These are phyloP conservation scores for Lophotriccus pileatus DNA, from an alignment of 2,797 vertebrate species.

Conservation along the genomic window DNA sequence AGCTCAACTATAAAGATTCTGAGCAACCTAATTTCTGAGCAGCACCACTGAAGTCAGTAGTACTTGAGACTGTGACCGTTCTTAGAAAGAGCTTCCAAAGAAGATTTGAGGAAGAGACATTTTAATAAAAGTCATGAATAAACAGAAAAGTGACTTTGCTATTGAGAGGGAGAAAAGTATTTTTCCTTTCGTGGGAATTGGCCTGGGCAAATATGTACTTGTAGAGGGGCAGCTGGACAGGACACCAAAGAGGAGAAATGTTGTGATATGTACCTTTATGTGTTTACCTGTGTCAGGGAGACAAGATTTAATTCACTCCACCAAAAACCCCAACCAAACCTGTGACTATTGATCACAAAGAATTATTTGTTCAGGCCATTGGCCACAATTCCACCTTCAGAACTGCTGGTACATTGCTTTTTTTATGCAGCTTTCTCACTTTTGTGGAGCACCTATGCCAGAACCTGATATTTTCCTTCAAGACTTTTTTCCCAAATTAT, in stretches of 20 bases:
- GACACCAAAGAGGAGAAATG: neutral
- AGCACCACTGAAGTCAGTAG: neutral
- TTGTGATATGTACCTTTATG: neutral
- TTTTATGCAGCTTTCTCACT: neutral
- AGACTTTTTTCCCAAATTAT: neutral
- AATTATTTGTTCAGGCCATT: neutral
- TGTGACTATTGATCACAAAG: neutral
- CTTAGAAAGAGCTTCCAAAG: neutral
- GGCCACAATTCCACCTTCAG: neutral
- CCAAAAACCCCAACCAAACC: neutral
- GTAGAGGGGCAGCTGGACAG: neutral
- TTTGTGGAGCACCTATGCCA: neutral
- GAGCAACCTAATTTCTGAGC: neutral
- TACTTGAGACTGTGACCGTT: neutral
- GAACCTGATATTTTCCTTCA: neutral
- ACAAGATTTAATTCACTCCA: neutral
- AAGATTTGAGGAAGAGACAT: neutral
- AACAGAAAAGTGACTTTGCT: neutral
- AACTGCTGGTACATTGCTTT: neutral
- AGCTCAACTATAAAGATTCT: neutral
- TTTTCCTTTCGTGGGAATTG: neutral
- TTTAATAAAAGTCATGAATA: neutral
- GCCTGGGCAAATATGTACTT: neutral
- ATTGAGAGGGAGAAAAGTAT: neutral
- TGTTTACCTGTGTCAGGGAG: neutral